Percentiles rank a stretch among this genome's conserved stretches.
Conservation (phyloP, 2,888 invertebrate species). For the Malacosoma neustria region DNA sequence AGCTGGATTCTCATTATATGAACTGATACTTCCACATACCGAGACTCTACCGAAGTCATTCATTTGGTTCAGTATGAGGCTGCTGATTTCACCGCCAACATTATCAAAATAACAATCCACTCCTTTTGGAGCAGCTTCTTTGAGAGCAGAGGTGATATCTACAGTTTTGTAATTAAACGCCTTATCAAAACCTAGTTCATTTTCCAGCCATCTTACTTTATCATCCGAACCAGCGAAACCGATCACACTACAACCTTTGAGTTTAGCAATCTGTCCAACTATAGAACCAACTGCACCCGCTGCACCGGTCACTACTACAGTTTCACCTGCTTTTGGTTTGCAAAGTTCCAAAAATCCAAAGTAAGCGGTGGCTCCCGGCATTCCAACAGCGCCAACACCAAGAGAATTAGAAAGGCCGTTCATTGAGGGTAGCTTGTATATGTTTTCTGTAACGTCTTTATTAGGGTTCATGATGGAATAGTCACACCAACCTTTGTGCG, state of each 20-base stretch:
- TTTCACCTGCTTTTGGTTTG: constrained; percentile 79
- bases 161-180: constrained; percentile 81
- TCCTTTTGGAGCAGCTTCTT: constrained; percentile 66
- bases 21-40: constrained; percentile 77
- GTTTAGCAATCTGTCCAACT: constrained; percentile 85
- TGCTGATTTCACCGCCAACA: constrained; percentile 78
- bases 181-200: constrained; percentile 77
- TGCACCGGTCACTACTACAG: constrained; percentile 81
- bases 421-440: constrained; percentile 66
- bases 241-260: constrained; percentile 76
- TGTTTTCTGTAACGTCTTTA: constrained; percentile 4
- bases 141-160: constrained; percentile 57
- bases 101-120: constrained; percentile 84
- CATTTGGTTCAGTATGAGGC: constrained; percentile 73
- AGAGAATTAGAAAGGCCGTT: constrained; percentile 66
- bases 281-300: constrained; percentile 84
- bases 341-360: constrained; percentile 81
- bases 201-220: constrained; percentile 79
- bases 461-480: constrained; percentile 14
- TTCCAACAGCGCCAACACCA: constrained; percentile 76
- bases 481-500: constrained; percentile 45
- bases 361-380: constrained; percentile 82
- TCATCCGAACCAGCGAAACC: constrained; percentile 82
- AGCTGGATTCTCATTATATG: constrained; percentile 56
- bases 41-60: constrained; percentile 71